Conservation (phyloP, 2,113 vertebrate genomes). For the Eudyptes chrysolophus region DNA sequence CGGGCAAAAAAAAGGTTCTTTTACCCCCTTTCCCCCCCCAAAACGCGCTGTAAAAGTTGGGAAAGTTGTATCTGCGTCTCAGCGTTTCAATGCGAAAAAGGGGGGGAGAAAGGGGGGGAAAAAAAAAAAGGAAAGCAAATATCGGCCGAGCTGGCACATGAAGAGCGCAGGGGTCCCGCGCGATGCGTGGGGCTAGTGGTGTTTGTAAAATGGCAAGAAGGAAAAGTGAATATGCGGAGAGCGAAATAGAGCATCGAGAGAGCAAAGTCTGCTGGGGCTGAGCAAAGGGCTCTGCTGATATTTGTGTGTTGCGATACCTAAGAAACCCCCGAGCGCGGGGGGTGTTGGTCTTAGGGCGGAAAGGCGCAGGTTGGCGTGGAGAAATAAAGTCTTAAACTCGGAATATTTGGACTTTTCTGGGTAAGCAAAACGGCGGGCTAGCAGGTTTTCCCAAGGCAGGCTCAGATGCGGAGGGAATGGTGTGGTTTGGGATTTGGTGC, state of each 20-base stretch:
- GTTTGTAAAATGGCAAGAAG: rapidly evolving
- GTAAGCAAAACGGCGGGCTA: neutral
- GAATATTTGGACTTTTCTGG: neutral
- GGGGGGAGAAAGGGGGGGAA: rapidly evolving
- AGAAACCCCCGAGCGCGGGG: rapidly evolving
- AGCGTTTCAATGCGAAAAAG: neutral
- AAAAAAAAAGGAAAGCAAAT: neutral
- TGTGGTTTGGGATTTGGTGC: rapidly evolving
- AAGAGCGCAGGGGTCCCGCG: neutral
- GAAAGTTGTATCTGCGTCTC: neutral
- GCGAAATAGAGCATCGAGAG: rapidly evolving
- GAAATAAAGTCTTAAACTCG: neutral
- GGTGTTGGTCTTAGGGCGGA: neutral
- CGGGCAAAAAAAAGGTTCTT: neutral
- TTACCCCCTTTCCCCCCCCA: neutral
- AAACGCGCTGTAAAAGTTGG: neutral
- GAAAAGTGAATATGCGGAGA: neutral
- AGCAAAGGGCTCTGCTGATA: neutral
- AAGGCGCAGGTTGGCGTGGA: neutral
- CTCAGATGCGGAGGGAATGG: neutral
- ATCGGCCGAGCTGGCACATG: neutral
- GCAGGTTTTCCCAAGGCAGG: neutral
- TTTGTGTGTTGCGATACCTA: rapidly evolving
- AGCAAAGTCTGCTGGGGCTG: neutral
- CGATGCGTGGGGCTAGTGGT: neutral